These are phyloP conservation scores for Eulacestoma nigropectus DNA, from an alignment of 2,113 vertebrate species.

Conservation along the genomic window DNA sequence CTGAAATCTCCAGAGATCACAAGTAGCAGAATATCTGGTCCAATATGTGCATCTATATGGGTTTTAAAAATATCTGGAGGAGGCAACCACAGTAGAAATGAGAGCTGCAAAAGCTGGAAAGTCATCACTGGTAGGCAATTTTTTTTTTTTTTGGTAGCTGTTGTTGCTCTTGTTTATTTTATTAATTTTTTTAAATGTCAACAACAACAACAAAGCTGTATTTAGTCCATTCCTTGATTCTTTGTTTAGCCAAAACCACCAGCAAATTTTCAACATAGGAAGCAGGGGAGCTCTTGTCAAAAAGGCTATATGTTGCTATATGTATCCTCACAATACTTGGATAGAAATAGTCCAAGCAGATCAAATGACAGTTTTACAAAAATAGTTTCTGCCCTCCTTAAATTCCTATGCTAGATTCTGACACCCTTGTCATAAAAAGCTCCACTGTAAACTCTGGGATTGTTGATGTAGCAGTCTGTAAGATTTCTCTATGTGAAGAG, in stretches of 20 bases:
- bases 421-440: background rate
- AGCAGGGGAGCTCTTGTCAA: background rate
- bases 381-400: slow-evolving; percentile 8
- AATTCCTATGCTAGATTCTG: background rate
- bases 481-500: background rate
- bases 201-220: background rate
- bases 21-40: background rate
- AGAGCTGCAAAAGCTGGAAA: background rate
- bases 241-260: background rate
- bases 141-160: background rate
- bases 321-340: background rate
- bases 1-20: background rate
- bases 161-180: background rate
- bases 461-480: background rate
- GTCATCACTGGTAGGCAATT: background rate
- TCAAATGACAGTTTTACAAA: background rate
- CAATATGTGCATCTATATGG: background rate
- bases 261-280: background rate
- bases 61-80: background rate
- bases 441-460: background rate
- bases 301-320: background rate
- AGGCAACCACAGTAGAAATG: background rate
- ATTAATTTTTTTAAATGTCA: background rate
- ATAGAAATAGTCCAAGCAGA: slow-evolving; percentile 25
- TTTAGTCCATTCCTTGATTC: background rate